Base-by-base conservation (phyloP, 2,797 vertebrate species). In the Enteromius fasciolatus region DNA sequence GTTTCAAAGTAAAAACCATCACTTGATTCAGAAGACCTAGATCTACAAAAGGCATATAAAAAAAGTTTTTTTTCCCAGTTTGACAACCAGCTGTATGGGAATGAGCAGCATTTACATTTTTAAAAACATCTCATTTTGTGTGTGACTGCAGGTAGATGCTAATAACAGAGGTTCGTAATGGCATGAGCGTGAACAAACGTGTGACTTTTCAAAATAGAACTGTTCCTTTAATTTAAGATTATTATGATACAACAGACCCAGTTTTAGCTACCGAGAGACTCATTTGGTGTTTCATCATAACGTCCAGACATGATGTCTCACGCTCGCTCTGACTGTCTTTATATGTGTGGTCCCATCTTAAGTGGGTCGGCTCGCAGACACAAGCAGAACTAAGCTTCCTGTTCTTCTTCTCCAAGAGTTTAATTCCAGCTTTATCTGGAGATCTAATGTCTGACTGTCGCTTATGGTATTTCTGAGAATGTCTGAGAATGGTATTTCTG, bases 281-380 rank as follows among this genome's bases (percentile, higher is more conserved):
- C 54, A 44, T 76, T 61, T 44, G 23, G 54, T 25, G 54, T 61
- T 61, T 61, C 74, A 25, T 76, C 74, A 76, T 33, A 61, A 61
- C 17, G n/a, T 59, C 73, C 36, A 76, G 36, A 61, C 74, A 44
- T 44, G n/a, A 76, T 61, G 63, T 78, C 76, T 78, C 76, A 66
- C 4, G 17, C 63, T 36, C 5, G 4, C 63, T 17, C 31, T 64
- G 28, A n/a, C 48, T n/a, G 28, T 68, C 66, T 66, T 68, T 41
- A 23, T 41, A 39, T 52, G 63, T 5, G 44, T 33, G n/a, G 31
- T 12, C 76, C 28, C 8, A 39, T 78, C 8, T 23, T 67, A 78
- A 78, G 46, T 67, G 46, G 76, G 44, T 78, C 31, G 54, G 3
- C 75, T 61, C 36, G 1, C 41, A 64, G 59, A 64, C 75, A 64